Evolutionary conservation across 1,140 invertebrate species (phyloP), one percentile per base, ranked within the genome.

Genomic region (Pseudomyrmex dendroicus): DNA sequence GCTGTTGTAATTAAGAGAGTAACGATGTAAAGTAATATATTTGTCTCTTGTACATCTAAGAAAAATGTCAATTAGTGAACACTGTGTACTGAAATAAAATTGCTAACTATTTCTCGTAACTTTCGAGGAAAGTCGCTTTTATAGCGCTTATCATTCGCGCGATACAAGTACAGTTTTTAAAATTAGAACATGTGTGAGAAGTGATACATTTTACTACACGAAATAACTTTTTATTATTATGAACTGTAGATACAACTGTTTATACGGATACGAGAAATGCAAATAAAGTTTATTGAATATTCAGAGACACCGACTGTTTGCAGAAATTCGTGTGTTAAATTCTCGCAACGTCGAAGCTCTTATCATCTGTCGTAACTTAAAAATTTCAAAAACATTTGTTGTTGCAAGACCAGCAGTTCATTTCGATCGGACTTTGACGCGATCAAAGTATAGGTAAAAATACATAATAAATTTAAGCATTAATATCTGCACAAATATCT

Each of bases 241-340:
- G 9, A 50, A 4, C 44, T 50, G 13, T 63, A 50, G 20, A 35
- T 4, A 10, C 10, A 74, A 74, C 15, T 50, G 15, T 74, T 74
- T 74, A 50, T 74, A 50, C 46, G 44, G 20, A 62, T 50, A 50
- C 22, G 59, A 63, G 46, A 74, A 74, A 63, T 62, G 50, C 59
- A 52, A 63, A 64, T 76, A 76, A 76, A 76, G 52, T 66, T 64
- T 52, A 61, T 17, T 73, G 56, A 52, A 76, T 20, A 76, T 44
- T 76, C 48, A 64, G 63, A 57, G 22, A 76, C 44, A 56, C 13
- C 20, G 46, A 73, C n/a, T 61, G 20, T n/a, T 76, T 17, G n/a
- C 10, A 64, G 46, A 64, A 64, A 64, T 0, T 20, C 46, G 2
- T 52, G 12, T 52, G 9, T 20, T 5, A 48, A 54, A 25, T 54